These are phyloP conservation scores for Eumaeus atala DNA, from an alignment of 1,140 invertebrate species.

Conservation along the genomic window DNA sequence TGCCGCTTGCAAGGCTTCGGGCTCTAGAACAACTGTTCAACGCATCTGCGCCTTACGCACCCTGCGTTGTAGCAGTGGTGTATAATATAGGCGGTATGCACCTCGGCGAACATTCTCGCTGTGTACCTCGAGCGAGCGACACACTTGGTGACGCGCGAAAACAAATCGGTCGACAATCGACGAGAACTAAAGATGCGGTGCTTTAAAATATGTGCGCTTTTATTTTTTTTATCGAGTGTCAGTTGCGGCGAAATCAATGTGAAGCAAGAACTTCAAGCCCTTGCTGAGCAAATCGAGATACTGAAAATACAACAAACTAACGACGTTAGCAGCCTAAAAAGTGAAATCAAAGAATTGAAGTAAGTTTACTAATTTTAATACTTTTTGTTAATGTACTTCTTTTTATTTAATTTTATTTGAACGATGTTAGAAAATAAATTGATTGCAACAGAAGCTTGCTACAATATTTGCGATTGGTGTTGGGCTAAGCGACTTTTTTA, in stretches of 20 bases:
- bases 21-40: slow-evolving; percentile 58
- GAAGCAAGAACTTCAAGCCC: slow-evolving; percentile 38
- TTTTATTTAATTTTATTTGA: slow-evolving; percentile 11
- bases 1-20: slow-evolving; percentile 20
- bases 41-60: slow-evolving; percentile 48
- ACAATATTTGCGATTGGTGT: too few relatives aligned
- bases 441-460: too few relatives aligned
- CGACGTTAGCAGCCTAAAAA: slow-evolving; percentile 41
- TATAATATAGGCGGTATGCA: slow-evolving; percentile 32
- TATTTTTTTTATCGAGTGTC: slow-evolving; percentile 34
- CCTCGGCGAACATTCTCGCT: slow-evolving; percentile 36
- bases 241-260: slow-evolving; percentile 37
- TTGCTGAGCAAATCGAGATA: slow-evolving; percentile 46
- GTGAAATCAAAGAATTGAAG: slow-evolving; percentile 51
- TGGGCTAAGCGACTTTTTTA: too few relatives aligned
- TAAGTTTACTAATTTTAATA: slow-evolving; percentile 34
- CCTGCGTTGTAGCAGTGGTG: slow-evolving; percentile 29
- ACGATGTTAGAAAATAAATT: not conserved
- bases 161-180: not conserved
- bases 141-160: slow-evolving; percentile 21
- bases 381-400: slow-evolving; percentile 1
- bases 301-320: slow-evolving; percentile 41
- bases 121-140: slow-evolving; percentile 23
- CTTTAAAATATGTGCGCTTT: slow-evolving; percentile 33
- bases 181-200: slow-evolving; percentile 42